Base-by-base conservation (phyloP, 2,797 vertebrate species). In the Chelonia mydas region DNA sequence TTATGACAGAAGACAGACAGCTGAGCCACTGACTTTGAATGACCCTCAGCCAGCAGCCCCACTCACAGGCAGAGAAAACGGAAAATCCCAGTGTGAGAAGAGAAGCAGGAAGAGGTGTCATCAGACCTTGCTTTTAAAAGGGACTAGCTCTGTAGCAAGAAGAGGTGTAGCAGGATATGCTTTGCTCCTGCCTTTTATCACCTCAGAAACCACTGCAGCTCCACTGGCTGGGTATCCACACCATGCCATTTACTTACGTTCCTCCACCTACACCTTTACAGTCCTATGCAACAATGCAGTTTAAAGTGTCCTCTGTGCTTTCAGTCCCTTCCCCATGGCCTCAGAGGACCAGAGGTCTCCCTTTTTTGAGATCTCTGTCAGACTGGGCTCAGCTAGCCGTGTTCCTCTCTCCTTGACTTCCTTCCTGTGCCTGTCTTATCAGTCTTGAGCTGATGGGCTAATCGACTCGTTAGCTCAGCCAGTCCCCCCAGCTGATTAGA, bases 1-100 rank as follows among this genome's bases (percentile, higher is more conserved):
- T 7, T 33, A 0, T 1, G 37, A 9, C 0, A 0, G 6, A 51
- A 78, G 80, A 59, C 82, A 51, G n/a, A 1, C 50, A 3, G 79
- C 51, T 72, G 68, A 59, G 81, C 5, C 47, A 0, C 45, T 3
- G 25, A 0, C 47, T n/a, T 41, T 11, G n/a, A 41, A 37, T 21
- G 19, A 72, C 9, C 37, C 65, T 33, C 16, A 0, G 1, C 2
- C 47, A 1, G 41, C 8, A 0, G 5, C 5, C 19, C 41, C 31
- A 27, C 77, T 37, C 21, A 0, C 3, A 68, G 68, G 41, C 28
- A 0, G 45, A 6, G 23, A 59, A 49, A n/a, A 50, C 0, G 25
- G 50, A 16, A 74, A 86, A 28, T 0, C 3, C 7, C 51, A 33
- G 72, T 5, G n/a, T 72, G 68, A 8, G 72, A 61, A 21, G 28